A percentile compares a stretch with the other conserved stretches of the same genome.
phyloP scores from a whole-genome alignment of 2,888 invertebrate species.

The Cantharis lateralis region DNA sequence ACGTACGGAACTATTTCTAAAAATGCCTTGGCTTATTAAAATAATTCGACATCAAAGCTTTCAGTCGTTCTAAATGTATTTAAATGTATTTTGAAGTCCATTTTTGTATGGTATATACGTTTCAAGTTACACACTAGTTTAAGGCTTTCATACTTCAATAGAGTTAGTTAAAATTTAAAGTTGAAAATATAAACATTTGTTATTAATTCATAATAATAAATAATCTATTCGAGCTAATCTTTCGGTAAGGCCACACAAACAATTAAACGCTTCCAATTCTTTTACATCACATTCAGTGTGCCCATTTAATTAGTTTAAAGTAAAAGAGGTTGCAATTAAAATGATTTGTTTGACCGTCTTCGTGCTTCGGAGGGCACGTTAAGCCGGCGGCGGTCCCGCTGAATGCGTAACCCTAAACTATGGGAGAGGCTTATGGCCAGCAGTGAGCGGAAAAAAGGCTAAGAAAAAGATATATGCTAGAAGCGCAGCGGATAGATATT shows the following conservation, averaged over 20 bases:
- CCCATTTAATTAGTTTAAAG: neutral
- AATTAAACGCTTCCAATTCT: neutral
- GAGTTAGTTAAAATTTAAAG: neutral
- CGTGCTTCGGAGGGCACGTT: no score
- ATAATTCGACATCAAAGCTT: neutral
- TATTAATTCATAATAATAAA: neutral
- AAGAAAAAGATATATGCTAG: no score
- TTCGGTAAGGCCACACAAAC: neutral
- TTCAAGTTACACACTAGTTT: neutral
- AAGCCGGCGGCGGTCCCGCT: no score
- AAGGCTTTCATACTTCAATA: neutral
- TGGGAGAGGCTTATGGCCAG: no score
- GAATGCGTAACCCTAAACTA: no score
- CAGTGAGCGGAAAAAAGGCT: no score
- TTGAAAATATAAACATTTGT: neutral
- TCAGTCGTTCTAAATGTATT: neutral
- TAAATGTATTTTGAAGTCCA: constrained; percentile 1
- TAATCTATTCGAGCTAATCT: neutral
- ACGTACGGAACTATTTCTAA: neutral
- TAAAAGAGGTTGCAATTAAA: neutral
- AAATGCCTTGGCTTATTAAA: neutral
- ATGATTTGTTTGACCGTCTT: no score
- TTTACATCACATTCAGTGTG: neutral
- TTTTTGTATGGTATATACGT: neutral
- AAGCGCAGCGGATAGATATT: neutral